These are phyloP conservation scores for Corella eumyota DNA, from an alignment of 23 tunicate species.

Conservation along the genomic window DNA sequence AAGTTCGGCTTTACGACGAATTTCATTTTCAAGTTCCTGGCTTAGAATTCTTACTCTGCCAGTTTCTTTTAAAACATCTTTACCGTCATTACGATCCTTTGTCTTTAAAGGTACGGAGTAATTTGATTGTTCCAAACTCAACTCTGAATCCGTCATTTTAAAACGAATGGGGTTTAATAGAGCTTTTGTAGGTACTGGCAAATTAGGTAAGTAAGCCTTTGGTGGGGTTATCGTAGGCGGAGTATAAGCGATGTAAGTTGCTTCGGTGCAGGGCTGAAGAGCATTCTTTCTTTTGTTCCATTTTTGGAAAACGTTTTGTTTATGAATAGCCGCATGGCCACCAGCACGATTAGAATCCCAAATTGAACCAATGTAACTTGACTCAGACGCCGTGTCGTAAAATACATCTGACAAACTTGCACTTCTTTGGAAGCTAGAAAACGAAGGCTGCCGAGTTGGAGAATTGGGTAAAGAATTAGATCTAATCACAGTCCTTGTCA, in stretches of 20 bases:
- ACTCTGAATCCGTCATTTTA: no score
- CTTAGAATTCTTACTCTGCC: not conserved
- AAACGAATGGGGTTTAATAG: no score
- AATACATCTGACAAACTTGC: slow-evolving; percentile 46
- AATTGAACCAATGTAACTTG: not conserved
- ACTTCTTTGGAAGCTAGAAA: slow-evolving; percentile 12
- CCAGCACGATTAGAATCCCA: no score
- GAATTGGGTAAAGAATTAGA: slow-evolving; percentile 13
- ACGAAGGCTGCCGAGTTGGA: not conserved
- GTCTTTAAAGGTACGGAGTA: no score
- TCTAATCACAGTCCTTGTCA: not conserved
- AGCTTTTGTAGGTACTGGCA: no score
- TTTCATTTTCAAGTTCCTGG: slow-evolving; percentile 6
- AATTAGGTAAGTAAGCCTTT: not conserved
- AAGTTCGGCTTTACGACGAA: slow-evolving; percentile 1
- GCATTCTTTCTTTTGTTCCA: no score
- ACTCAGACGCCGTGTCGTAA: slow-evolving; percentile 32
- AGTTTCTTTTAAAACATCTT: not conserved
- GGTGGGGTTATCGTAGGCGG: slow-evolving; percentile 21
- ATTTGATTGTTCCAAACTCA: no score
- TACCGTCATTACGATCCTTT: not conserved
- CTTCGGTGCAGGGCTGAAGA: not conserved
- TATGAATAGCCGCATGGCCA: no score
- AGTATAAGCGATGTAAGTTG: slow-evolving; percentile 22
- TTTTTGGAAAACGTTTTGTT: no score